Percentiles rank a stretch among this genome's conserved stretches.
Conservation (phyloP, 2,797 vertebrate species). For the Bryconaethiops microstoma region DNA sequence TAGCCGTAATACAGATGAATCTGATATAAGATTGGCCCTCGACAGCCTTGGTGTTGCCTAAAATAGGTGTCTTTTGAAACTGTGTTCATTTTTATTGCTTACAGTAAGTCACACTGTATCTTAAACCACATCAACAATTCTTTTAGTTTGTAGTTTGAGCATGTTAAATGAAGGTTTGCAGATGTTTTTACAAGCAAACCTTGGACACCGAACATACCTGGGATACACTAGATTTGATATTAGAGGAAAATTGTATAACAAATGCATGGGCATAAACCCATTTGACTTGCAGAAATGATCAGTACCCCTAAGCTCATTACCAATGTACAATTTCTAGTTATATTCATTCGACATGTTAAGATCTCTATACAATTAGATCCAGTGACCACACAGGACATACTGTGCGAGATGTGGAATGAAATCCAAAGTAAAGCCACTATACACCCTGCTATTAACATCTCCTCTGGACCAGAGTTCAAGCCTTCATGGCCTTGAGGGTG, state of each 20-base stretch:
- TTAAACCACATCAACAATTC: no score
- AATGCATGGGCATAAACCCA: background rate
- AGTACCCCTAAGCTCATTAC: background rate
- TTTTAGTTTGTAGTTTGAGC: background rate
- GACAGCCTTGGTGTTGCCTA: no score
- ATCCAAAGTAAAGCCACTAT: conserved; percentile 55
- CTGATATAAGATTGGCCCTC: no score
- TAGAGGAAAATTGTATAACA: no score
- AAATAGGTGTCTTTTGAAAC: no score
- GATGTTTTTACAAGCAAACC: background rate
- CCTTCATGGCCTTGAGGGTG: conserved; percentile 55
- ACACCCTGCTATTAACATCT: conserved; percentile 59
- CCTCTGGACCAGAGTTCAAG: conserved; percentile 54
- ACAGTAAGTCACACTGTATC: no score
- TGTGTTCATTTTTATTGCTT: no score
- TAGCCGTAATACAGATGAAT: no score
- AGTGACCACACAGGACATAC: background rate
- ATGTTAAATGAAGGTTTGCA: no score
- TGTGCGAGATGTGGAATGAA: conserved; percentile 47
- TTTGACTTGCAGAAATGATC: background rate
- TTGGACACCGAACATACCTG: background rate
- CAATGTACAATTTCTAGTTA: background rate
- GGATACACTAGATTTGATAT: no score
- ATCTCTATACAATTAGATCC: background rate
- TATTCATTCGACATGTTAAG: background rate